Base-by-base conservation (phyloP, 2,888 invertebrate species). In the Tanaodytes sp. region DNA sequence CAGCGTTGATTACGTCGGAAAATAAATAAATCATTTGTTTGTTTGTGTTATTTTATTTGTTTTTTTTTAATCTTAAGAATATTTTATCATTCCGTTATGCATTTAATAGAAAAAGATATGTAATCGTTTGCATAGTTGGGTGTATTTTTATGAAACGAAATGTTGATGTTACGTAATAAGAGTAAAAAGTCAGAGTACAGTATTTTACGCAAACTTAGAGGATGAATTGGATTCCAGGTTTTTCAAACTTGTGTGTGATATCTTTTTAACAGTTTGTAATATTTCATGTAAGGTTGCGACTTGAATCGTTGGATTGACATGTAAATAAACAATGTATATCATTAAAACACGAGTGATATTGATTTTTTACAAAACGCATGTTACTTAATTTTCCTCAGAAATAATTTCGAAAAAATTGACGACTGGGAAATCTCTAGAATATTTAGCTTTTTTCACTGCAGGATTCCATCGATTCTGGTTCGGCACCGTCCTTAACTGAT, bases 1-100 rank as follows among this genome's bases (percentile, higher is more conserved):
- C 73, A 19, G 58, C 73, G 2, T 63, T 73, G 8, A 67, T 73
- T 57, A 66, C 69, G 8, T 55, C 72, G 8, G 58, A 73, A 49
- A 51, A 43, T 39, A 62, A 70, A 49, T 70, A 67, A 61, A 27
- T 6, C 27, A n/a, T n/a, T n/a, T n/a, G n/a, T n/a, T n/a, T n/a
- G 6, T 48, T 45, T 37, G 2, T 15, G 18, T 40, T 31, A 3
- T 16, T 23, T 39, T 20, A 39, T 57, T 57, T 33, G n/a, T n/a
- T 14, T 1, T 36, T 12, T 18, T 12, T 36, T 23, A 8, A 23
- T 23, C 23, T 9, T 18, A 14, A 59, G 14, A 14, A n/a, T 19
- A 16, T 36, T 37, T 46, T 15, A 12, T 48, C 27, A n/a, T 46
- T 58, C 23, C 23, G 33, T 49, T 55, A 4, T 31, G 42, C 12